phyloP scores from a whole-genome alignment of 2,113 vertebrate species.

The Labeo catla region DNA sequence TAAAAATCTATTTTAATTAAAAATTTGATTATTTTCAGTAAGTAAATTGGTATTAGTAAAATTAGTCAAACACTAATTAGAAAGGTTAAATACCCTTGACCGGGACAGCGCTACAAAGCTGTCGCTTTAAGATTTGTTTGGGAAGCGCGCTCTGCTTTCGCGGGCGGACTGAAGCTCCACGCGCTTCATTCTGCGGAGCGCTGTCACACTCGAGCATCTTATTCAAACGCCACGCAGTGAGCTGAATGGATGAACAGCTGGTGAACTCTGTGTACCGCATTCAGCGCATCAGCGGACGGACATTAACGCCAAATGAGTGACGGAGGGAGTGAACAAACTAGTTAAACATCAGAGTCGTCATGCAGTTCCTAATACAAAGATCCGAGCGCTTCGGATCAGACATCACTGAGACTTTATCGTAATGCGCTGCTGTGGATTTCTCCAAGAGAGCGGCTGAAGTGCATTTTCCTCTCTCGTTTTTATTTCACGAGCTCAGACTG shows the following conservation, averaged over 20 bases:
- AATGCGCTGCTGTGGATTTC: background rate
- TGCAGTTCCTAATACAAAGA: background rate
- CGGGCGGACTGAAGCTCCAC: background rate
- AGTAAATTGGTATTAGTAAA: too few species aligned
- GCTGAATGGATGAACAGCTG: slow-evolving; percentile 16
- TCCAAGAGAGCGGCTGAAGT: slow-evolving; percentile 7
- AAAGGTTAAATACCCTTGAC: background rate
- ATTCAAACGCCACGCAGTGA: background rate
- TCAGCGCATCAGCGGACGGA: background rate
- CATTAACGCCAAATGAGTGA: background rate
- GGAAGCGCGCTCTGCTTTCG: background rate
- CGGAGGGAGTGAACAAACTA: slow-evolving; percentile 9
- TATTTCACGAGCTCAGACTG: background rate
- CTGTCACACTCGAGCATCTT: slow-evolving; percentile 18
- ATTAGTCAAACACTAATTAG: too few species aligned
- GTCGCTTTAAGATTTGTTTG: slow-evolving; percentile 52
- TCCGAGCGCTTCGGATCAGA: background rate
- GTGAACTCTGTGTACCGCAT: background rate
- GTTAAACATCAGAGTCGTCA: background rate
- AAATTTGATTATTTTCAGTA: too few species aligned
- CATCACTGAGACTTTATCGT: background rate
- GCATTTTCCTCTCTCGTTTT: background rate
- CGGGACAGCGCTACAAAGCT: slow-evolving; percentile 1
- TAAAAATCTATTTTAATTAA: too few species aligned
- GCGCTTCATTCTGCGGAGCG: background rate